Base-by-base conservation (phyloP, 1,140 invertebrate species). In the Drosophila grimshawi region DNA sequence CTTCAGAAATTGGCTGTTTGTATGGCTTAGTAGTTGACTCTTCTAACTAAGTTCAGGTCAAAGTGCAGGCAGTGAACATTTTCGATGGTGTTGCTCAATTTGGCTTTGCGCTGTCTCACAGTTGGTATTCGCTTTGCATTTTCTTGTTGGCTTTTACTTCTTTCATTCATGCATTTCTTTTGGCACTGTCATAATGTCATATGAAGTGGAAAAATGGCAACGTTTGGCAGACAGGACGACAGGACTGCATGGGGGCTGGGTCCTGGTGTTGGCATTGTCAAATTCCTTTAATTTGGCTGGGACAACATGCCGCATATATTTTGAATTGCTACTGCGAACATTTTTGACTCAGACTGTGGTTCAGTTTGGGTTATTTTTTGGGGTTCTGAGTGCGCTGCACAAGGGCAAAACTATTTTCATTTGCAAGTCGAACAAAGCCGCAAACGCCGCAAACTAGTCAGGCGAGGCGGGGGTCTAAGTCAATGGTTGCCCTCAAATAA, bases 371-470 rank as follows among this genome's bases (percentile, higher is more conserved):
- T 52, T 56, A 41, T 39, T 72, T 57, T 27, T 46, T 65, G 27
- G 27, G 61, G 46, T 55, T 57, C 33, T 33, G 35, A 37, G 2
- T 68, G 11, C 61, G 49, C 41, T 59, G 32, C 48, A 37, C 75
- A 68, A 76, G 61, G 70, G 45, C 55, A 52, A 86, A 88, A 86
- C 83, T 88, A 86, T 86, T 86, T 86, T 83, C 83, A 86, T 86
- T 86, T 86, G 80, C 72, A 75, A 80, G 72, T 83, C 59, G 76
- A 83, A 86, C 83, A 88, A 83, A 88, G 72, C 82, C 83, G 51
- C 82, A 88, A 82, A 62, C 62, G 68, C 64, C 65, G 41, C 53
- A 71, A 64, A 66, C 53, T 57, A 51, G 49, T 57, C 29, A 39
- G 69, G 32, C 37, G 53, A 11, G 49, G 37, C 30, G 11, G 49